phyloP scores from a whole-genome alignment of 2,797 vertebrate species.

The Arrhamphus sclerolepis region DNA sequence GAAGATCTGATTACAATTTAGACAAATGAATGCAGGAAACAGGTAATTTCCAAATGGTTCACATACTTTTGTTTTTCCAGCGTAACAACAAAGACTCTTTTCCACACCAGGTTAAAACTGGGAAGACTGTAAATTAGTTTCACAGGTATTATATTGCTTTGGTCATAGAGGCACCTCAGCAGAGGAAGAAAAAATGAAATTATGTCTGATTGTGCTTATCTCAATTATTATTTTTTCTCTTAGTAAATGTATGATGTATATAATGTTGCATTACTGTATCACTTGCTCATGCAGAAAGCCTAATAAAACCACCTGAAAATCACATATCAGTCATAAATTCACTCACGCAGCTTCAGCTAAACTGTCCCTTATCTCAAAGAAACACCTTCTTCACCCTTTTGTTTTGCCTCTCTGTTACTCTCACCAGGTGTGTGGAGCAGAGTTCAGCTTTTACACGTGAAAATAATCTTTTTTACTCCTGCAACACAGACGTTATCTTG shows the following conservation, averaged over 20 bases:
- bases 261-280: slow-evolving; percentile 19
- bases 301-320: slow-evolving; percentile 20
- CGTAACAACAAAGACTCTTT: not conserved
- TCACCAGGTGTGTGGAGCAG: slow-evolving; percentile 21
- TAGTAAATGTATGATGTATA: slow-evolving; percentile 38
- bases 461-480: slow-evolving; percentile 37
- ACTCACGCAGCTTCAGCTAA: slow-evolving; percentile 34
- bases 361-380: slow-evolving; percentile 69
- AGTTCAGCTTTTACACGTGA: slow-evolving; percentile 20
- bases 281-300: slow-evolving; percentile 18
- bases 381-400: slow-evolving; percentile 59
- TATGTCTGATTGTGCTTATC: slow-evolving; percentile 17
- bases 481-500: slow-evolving; percentile 49
- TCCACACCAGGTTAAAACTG: not conserved
- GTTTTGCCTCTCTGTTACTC: slow-evolving; percentile 28
- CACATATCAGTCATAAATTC: slow-evolving; percentile 37
- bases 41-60: too few relatives aligned
- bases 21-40: too few relatives aligned
- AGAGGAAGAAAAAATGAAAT: not conserved
- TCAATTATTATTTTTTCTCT: slow-evolving; percentile 8
- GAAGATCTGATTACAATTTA: too few relatives aligned
- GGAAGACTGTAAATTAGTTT: slow-evolving; percentile 2
- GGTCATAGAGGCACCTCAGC: slow-evolving; percentile 5
- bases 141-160: slow-evolving; percentile 5
- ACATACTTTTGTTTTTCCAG: not conserved